These are phyloP conservation scores for Caiman crocodilus DNA, from an alignment of 2,797 vertebrate species.

Conservation along the genomic window DNA sequence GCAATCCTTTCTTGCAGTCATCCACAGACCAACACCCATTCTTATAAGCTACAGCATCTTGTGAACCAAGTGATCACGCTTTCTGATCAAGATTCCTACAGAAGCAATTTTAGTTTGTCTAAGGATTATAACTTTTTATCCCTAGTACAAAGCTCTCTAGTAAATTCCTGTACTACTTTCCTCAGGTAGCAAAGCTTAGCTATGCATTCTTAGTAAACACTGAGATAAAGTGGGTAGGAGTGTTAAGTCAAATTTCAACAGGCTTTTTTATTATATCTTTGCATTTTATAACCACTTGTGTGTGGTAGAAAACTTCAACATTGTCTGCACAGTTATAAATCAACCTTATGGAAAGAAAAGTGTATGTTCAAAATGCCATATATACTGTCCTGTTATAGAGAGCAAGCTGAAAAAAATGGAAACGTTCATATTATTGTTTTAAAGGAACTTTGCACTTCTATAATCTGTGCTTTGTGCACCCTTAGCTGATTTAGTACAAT, in stretches of 20 bases:
- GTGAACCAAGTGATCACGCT: conserved; percentile 22
- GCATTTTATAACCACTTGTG: neutral
- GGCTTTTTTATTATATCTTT: neutral
- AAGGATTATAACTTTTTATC: neutral
- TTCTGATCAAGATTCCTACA: neutral
- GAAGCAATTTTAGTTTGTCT: neutral
- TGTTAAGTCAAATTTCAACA: neutral
- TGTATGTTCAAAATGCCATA: neutral
- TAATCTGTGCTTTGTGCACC: neutral
- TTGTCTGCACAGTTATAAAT: neutral
- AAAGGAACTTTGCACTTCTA: neutral
- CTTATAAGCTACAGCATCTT: conserved; percentile 40
- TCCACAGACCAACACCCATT: neutral
- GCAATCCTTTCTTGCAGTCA: neutral
- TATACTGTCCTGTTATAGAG: neutral
- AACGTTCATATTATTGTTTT: neutral
- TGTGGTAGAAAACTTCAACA: neutral
- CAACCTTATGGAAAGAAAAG: neutral
- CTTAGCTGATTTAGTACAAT: neutral
- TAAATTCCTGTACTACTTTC: neutral
- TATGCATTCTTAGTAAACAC: neutral
- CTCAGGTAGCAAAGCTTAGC: neutral
- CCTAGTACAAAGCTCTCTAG: neutral
- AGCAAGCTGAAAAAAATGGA: neutral
- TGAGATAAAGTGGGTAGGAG: neutral